Percentiles rank a stretch among this genome's conserved stretches.
These are phyloP conservation scores for Coptodon bakossiorum DNA, from an alignment of 2,113 vertebrate genomes.

Conservation along the genomic window DNA sequence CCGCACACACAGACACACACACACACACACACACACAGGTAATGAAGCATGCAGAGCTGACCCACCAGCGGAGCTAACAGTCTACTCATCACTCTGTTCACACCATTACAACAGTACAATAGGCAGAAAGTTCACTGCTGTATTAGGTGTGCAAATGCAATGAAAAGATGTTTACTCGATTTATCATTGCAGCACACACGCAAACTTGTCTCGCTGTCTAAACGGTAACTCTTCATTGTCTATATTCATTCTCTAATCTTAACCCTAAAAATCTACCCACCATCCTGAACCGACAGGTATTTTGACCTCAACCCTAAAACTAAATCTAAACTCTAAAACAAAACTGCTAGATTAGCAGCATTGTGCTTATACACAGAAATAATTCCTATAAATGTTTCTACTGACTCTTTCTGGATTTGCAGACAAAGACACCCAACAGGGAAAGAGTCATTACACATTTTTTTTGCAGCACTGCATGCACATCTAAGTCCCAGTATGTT, in stretches of 20 bases:
- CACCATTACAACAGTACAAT: constrained; percentile 62
- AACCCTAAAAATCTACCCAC: background rate
- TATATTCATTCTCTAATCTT: background rate
- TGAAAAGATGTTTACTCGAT: constrained; percentile 5
- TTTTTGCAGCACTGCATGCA: background rate
- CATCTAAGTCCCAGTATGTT: background rate
- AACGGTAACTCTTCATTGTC: background rate
- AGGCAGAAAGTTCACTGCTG: constrained; percentile 7
- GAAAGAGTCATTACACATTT: background rate
- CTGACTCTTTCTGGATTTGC: background rate
- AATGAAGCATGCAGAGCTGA: constrained; percentile 55
- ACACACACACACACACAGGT: constrained; percentile 23
- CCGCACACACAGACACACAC: background rate
- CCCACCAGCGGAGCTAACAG: constrained; percentile 33
- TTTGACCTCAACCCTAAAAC: background rate
- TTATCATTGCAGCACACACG: background rate
- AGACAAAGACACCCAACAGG: background rate
- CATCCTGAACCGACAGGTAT: background rate
- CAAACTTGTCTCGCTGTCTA: background rate
- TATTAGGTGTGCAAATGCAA: background rate
- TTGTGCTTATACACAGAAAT: background rate
- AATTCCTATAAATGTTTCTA: background rate
- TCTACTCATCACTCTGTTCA: constrained; percentile 64
- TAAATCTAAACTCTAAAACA: background rate
- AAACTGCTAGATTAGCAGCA: background rate